Base-by-base conservation (phyloP, 2,888 invertebrate genomes). In the Orthosia gothica region DNA sequence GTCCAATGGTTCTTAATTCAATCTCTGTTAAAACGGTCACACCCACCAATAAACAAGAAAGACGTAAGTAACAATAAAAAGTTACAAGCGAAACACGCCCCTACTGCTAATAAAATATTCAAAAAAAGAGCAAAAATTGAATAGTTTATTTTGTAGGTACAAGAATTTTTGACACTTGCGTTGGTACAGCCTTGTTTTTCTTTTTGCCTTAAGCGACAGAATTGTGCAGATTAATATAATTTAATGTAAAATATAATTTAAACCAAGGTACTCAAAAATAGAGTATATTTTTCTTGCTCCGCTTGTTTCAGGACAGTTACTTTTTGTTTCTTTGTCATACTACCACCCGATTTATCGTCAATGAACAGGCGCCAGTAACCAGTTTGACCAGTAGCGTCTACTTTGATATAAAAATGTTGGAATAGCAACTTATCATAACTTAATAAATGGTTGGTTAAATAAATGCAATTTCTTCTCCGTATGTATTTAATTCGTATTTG, bases 281-380 rank as follows among this genome's bases (percentile, higher is more conserved):
- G 26, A 26, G 3, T 26, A 26, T 26, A 26, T 26, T 1, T 1
- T 26, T 26, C n/a, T n/a, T n/a, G n/a, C n/a, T n/a, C n/a, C n/a
- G 3, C 26, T 26, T 26, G 26, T 26, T 26, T 26, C 26, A 26
- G 26, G 26, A 3, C 26, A 3, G 26, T 26, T 2, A 26, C 3
- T n/a, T 26, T 26, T 26, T 26, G 26, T 26, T 26, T 26, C 26
- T 26, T 2, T 26, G 26, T 26, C 26, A 26, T 26, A 26, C 1
- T 1, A 26, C 26, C 3, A 26, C 26, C 26, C 26, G 3, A 2
- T 26, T 26, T 26, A 3, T 26, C 26, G 26, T 26, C 26, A 93
- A 93, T 93, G 93, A 92, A 87, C 87, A 90, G 93, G 93, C 93
- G 93, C 93, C 93, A 26, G 75, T 59, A 83, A 92, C 93, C 91